Percentiles rank a stretch among this genome's conserved stretches.
phyloP scores from a whole-genome alignment of 2,888 invertebrate species.

The Perdita meconis region DNA sequence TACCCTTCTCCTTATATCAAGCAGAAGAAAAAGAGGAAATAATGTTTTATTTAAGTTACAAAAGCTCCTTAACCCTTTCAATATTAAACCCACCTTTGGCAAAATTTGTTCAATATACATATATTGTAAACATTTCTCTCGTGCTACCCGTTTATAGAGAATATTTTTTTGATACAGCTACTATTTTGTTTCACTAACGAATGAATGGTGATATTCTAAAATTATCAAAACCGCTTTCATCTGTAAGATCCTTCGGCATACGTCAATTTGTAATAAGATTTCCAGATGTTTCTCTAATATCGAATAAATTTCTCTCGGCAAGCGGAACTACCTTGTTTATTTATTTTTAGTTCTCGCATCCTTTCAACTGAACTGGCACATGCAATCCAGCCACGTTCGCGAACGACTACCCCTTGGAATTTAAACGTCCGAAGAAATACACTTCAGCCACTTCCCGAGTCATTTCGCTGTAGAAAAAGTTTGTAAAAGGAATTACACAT shows the following conservation, averaged over 20 bases:
- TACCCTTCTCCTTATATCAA: background rate
- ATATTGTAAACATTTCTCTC: too few relatives aligned
- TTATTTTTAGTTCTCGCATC: background rate
- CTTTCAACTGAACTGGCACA: background rate
- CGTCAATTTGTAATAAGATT: background rate
- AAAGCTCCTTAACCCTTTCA: background rate
- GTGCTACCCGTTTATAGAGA: too few relatives aligned
- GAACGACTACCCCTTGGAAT: background rate
- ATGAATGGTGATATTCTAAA: background rate
- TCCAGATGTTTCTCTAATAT: background rate
- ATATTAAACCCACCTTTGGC: too few relatives aligned
- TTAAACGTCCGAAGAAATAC: constrained; percentile 15
- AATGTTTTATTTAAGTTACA: background rate
- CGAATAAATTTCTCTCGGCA: background rate
- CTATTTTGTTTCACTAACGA: too few relatives aligned
- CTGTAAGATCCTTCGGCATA: background rate
- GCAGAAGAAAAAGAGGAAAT: background rate
- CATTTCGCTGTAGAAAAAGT: background rate
- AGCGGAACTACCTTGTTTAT: background rate
- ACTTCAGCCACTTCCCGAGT: background rate
- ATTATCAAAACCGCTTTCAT: background rate
- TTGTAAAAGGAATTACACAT: constrained; percentile 18
- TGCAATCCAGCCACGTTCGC: background rate
- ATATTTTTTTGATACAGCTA: too few relatives aligned
- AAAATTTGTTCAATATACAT: too few relatives aligned